A percentile compares a stretch with the other conserved stretches of the same genome.
Conservation (phyloP, 2,888 invertebrate genomes). For the Megamerina dolium region DNA sequence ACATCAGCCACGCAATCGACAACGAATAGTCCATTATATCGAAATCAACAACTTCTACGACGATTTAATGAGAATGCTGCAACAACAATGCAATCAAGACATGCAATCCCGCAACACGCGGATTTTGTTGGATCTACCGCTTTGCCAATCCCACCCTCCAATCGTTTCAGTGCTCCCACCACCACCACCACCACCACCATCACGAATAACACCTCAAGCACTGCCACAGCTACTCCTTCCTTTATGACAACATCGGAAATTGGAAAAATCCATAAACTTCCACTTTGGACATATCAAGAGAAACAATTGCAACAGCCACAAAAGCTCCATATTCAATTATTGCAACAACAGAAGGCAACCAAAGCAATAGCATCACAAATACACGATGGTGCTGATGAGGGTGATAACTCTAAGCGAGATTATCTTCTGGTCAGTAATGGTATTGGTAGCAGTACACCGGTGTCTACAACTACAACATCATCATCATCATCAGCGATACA, state of each 20-base stretch:
- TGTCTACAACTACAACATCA: constrained; percentile 17
- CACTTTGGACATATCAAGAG: constrained; percentile 27
- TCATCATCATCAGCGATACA: constrained; percentile 12
- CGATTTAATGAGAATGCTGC: constrained; percentile 26
- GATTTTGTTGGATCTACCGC: too few species aligned
- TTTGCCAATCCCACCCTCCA: constrained; percentile 7
- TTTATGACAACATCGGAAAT: constrained; percentile 24
- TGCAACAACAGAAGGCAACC: constrained; percentile 26
- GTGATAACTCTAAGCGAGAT: constrained; percentile 12
- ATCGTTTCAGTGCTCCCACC: constrained; percentile 1
- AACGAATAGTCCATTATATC: constrained; percentile 20
- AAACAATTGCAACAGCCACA: constrained; percentile 28
- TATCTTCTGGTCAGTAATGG: constrained; percentile 14
- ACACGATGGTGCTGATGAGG: constrained; percentile 14
- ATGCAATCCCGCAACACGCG: too few species aligned
- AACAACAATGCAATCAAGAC: too few species aligned
- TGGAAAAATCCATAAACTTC: constrained; percentile 25
- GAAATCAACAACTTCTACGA: constrained; percentile 25
- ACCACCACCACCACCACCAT: constrained; percentile 7
- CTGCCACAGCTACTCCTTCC: constrained; percentile 23
- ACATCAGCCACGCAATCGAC: constrained; percentile 16
- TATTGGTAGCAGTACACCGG: constrained; percentile 10
- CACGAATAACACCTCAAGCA: too few species aligned
- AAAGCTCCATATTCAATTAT: constrained; percentile 27
- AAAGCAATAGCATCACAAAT: constrained; percentile 24